phyloP scores from a whole-genome alignment of 2,797 vertebrate genomes.

The Corythornis leucogaster region DNA sequence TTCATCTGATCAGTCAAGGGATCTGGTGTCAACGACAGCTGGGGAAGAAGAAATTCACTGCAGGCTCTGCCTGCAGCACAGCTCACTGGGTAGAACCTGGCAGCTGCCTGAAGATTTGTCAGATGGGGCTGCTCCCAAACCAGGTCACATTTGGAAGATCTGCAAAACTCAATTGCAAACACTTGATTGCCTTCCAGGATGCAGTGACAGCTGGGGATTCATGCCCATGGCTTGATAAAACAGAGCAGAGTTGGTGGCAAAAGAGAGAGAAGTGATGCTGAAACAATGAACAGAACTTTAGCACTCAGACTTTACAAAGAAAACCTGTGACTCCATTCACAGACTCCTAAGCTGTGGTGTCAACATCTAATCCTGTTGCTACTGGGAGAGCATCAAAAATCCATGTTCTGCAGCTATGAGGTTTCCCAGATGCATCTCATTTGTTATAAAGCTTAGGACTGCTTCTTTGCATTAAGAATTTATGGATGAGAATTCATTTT shows the following conservation, averaged over 20 bases:
- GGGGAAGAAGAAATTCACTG: neutral
- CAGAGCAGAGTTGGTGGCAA: conserved; percentile 2
- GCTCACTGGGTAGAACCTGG: neutral
- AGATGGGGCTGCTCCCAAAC: neutral
- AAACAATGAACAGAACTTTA: conserved; percentile 13
- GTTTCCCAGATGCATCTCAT: conserved; percentile 8
- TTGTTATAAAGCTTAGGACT: conserved; percentile 46
- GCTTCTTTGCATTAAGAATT: conserved; percentile 50
- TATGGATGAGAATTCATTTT: conserved; percentile 6
- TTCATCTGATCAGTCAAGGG: neutral
- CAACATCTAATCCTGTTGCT: conserved; percentile 47
- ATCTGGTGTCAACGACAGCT: neutral
- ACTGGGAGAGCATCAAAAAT: neutral
- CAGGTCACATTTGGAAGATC: neutral
- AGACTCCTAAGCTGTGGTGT: conserved; percentile 20
- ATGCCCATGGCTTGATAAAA: conserved; percentile 13
- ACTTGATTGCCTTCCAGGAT: neutral
- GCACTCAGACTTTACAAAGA: conserved; percentile 48
- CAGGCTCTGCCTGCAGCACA: neutral
- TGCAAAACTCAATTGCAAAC: neutral
- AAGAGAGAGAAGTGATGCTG: conserved; percentile 10
- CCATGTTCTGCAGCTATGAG: neutral
- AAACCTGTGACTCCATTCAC: conserved; percentile 42
- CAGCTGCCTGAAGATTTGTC: neutral
- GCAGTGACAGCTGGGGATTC: conserved; percentile 2